Evolutionary conservation across 2,797 vertebrate species (phyloP).

Genomic region (Ceyx erithaca): DNA sequence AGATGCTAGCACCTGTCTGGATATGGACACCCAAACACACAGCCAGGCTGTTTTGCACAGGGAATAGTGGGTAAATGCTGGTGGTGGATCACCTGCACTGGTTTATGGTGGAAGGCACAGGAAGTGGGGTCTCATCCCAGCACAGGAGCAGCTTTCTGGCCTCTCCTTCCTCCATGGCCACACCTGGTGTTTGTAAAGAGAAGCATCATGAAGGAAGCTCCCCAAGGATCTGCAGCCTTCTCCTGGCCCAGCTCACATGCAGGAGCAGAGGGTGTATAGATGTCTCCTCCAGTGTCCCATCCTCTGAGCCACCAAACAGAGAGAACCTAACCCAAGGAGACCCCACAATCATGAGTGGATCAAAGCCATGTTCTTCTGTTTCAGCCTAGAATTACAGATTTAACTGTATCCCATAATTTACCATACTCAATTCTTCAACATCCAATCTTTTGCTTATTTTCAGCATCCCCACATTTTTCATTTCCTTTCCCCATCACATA

Average conservation of each 20-base stretch:
- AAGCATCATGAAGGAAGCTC: neutral
- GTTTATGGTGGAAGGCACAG: neutral
- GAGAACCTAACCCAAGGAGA: neutral
- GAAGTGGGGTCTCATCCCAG: neutral
- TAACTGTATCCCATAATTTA: neutral
- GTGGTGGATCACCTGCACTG: neutral
- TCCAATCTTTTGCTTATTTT: conserved; percentile 10
- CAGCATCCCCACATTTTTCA: conserved; percentile 31
- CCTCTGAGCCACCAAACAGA: neutral
- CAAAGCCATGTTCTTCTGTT: neutral
- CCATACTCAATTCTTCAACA: neutral
- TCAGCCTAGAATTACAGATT: neutral
- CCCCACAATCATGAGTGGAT: neutral
- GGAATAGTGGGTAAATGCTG: neutral
- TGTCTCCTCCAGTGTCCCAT: neutral
- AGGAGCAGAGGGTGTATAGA: fast-evolving
- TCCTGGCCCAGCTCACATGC: fast-evolving
- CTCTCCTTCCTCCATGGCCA: neutral
- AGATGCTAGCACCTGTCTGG: fast-evolving
- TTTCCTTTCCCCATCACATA: conserved; percentile 28
- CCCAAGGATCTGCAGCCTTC: neutral
- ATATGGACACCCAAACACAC: neutral
- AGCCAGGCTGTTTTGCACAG: neutral
- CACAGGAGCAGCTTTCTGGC: neutral
- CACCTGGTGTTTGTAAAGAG: fast-evolving